Percentiles rank a stretch among this genome's conserved stretches.
phyloP scores from a whole-genome alignment of 2,113 vertebrate genomes.

The Coreoperca whiteheadi region DNA sequence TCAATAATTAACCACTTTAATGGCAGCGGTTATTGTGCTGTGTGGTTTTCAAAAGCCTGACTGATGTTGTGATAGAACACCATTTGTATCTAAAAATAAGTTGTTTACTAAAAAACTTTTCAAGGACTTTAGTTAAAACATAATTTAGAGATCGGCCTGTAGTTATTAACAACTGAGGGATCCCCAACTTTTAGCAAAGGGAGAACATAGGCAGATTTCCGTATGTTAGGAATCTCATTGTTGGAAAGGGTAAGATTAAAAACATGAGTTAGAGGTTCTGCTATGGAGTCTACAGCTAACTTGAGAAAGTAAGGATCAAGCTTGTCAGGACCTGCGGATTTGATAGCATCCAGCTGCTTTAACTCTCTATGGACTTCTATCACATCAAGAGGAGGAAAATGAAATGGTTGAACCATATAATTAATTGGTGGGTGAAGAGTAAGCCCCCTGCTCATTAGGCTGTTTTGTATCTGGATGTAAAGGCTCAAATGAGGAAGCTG shows the following conservation, averaged over 20 bases:
- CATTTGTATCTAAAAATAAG: not conserved
- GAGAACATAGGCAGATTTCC: not conserved
- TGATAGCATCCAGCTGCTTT: not conserved
- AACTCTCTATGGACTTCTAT: not conserved
- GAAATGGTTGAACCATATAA: not conserved
- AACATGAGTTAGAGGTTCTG: not conserved
- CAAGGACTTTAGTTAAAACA: not conserved
- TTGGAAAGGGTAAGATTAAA: not conserved
- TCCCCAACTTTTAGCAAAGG: not conserved
- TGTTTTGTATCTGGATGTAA: not conserved
- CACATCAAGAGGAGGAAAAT: not conserved
- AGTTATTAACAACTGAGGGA: not conserved
- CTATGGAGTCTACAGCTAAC: not conserved
- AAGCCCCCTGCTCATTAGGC: not conserved
- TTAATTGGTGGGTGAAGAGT: not conserved
- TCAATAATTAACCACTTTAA: not conserved
- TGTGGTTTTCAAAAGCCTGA: not conserved
- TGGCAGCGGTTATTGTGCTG: not conserved
- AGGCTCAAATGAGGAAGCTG: not conserved
- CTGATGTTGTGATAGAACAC: not conserved
- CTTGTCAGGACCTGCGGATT: not conserved
- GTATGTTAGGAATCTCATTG: not conserved
- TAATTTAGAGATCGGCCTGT: not conserved
- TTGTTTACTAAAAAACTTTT: not conserved
- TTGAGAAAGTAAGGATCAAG: not conserved